Evolutionary conservation across 2,113 vertebrate genomes (phyloP).

Genomic region (Anseranas semipalmata): DNA sequence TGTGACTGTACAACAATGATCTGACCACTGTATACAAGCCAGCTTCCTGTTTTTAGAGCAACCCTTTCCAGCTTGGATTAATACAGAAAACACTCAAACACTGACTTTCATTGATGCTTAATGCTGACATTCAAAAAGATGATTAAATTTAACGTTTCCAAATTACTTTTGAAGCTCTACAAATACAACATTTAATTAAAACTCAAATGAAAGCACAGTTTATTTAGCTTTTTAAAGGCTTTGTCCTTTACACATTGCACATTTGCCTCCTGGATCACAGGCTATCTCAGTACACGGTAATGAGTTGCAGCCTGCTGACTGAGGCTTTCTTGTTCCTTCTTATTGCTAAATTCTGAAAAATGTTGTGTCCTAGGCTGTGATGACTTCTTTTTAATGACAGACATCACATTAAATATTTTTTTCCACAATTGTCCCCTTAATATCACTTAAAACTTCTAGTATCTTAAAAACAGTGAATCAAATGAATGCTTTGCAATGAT

Average conservation of each 20-base stretch:
- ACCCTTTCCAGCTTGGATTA: neutral
- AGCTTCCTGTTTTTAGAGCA: neutral
- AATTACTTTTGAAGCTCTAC: conserved; percentile 25
- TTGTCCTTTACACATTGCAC: neutral
- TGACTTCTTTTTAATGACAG: conserved; percentile 12
- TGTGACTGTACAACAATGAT: neutral
- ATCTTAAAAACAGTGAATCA: neutral
- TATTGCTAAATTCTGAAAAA: neutral
- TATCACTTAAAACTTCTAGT: neutral
- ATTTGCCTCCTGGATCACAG: neutral
- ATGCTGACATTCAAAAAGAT: neutral
- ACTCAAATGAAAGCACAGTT: neutral
- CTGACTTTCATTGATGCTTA: neutral
- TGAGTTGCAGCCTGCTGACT: conserved; percentile 4
- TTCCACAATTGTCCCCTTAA: neutral
- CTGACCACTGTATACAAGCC: neutral
- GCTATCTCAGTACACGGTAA: neutral
- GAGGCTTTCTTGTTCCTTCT: neutral
- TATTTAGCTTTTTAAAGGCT: conserved; percentile 25
- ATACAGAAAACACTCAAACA: neutral
- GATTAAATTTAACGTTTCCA: conserved; percentile 21
- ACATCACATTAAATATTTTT: neutral
- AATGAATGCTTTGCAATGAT: neutral
- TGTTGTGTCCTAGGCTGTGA: neutral
- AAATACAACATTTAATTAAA: conserved; percentile 56